Conservation (phyloP, 2,797 vertebrate genomes). For the Helarctos malayanus region DNA sequence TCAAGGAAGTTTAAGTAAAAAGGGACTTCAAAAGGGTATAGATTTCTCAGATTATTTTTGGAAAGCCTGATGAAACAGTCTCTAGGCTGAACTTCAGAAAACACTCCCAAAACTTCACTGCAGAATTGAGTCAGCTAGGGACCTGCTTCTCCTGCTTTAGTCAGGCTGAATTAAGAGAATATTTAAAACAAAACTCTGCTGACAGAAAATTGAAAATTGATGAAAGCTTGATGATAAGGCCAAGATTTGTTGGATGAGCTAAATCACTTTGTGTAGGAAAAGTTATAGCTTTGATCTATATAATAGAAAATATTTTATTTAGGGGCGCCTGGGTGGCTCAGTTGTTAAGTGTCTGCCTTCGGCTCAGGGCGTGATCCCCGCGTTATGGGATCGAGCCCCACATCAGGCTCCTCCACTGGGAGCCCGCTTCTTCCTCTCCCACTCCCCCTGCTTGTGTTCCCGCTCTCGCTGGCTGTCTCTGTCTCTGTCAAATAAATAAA, state of each 20-base stretch:
- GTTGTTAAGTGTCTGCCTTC: no score
- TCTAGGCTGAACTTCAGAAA: background rate
- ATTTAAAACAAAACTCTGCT: background rate
- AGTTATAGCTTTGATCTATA: background rate
- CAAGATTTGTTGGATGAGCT: background rate
- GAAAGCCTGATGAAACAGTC: background rate
- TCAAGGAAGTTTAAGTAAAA: background rate
- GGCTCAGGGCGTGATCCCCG: no score
- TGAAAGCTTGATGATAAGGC: background rate
- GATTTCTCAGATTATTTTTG: background rate
- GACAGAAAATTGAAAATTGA: background rate
- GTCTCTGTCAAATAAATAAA: no score
- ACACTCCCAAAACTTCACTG: background rate
- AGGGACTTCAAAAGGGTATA: background rate
- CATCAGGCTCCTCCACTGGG: no score
- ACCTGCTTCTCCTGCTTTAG: background rate
- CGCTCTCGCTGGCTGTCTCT: no score
- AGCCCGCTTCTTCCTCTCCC: no score
- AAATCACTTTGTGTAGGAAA: background rate
- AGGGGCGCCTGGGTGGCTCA: no score
- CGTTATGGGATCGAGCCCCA: no score
- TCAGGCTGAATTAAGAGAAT: background rate
- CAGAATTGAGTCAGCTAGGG: background rate
- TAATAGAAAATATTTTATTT: background rate
- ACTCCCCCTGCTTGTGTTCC: no score